A percentile compares a stretch with the other conserved stretches of the same genome.
These are phyloP conservation scores for Phragmatobia fuliginosa DNA, from an alignment of 2,888 invertebrate species.

Conservation along the genomic window DNA sequence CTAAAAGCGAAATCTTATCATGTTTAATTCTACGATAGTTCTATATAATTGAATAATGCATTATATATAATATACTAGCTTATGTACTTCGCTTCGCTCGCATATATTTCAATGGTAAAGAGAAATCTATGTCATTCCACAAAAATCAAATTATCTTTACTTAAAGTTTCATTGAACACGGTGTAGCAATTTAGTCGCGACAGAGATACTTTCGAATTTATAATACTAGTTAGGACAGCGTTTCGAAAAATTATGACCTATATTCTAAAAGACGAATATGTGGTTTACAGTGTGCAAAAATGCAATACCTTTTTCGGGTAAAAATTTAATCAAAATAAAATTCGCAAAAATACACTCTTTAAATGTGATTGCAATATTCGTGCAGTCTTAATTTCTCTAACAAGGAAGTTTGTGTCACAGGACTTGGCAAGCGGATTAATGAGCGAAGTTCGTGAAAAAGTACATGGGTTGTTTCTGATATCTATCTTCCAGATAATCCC, in stretches of 20 bases:
- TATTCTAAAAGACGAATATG: neutral
- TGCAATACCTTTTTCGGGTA: neutral
- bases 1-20: neutral
- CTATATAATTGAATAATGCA: neutral
- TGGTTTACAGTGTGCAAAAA: neutral
- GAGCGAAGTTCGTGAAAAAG: conserved; percentile 7
- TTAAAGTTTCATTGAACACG: too few species aligned
- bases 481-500: conserved; percentile 10
- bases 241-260: too few species aligned
- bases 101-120: too few species aligned
- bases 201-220: too few species aligned
- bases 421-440: conserved; percentile 6
- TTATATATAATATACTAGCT: too few species aligned
- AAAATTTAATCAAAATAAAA: neutral
- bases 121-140: too few species aligned
- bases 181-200: too few species aligned
- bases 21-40: neutral
- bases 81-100: too few species aligned
- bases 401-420: conserved; percentile 18
- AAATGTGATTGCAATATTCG: conserved; percentile 44
- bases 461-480: conserved; percentile 2
- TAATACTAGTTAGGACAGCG: too few species aligned
- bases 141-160: too few species aligned
- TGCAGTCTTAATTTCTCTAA: conserved; percentile 56
- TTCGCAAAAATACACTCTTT: neutral